phyloP scores from a whole-genome alignment of 1,140 invertebrate genomes.

The Aphidius gifuensis region DNA sequence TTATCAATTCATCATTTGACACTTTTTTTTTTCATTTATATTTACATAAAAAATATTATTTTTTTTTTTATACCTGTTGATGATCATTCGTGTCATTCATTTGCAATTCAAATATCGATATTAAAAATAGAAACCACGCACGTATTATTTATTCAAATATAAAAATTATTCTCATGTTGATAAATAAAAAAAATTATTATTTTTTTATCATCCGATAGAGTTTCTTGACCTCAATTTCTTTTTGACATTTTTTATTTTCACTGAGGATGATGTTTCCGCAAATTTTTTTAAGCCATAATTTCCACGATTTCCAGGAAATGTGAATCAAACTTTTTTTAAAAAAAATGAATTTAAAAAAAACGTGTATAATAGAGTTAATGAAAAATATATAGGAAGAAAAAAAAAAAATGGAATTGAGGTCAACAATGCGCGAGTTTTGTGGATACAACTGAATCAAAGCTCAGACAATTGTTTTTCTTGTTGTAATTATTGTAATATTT shows the following conservation, averaged over 20 bases:
- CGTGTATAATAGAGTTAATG: not conserved
- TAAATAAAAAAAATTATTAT: not conserved
- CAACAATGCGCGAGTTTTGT: constrained; percentile 17
- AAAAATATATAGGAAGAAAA: not conserved
- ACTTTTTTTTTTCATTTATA: too few species aligned
- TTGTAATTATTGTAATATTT: too few species aligned
- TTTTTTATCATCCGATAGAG: not conserved
- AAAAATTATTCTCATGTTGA: not conserved
- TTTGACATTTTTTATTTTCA: too few species aligned
- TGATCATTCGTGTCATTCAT: too few species aligned
- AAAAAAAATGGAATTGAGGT: constrained; percentile 16
- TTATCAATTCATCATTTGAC: too few species aligned
- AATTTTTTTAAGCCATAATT: constrained; percentile 19
- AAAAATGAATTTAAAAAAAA: too few species aligned
- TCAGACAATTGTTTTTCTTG: not conserved
- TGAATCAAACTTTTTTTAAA: not conserved
- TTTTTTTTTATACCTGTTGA: too few species aligned
- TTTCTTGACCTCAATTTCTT: too few species aligned
- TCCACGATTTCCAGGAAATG: constrained; percentile 30
- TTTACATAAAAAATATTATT: too few species aligned
- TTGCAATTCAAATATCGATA: too few species aligned
- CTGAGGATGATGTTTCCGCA: too few species aligned
- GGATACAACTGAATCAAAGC: constrained; percentile 10
- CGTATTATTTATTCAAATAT: not conserved
- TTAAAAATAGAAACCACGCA: too few species aligned